phyloP scores from a whole-genome alignment of 2,888 invertebrate species.

The Crossocerus cetratus region DNA sequence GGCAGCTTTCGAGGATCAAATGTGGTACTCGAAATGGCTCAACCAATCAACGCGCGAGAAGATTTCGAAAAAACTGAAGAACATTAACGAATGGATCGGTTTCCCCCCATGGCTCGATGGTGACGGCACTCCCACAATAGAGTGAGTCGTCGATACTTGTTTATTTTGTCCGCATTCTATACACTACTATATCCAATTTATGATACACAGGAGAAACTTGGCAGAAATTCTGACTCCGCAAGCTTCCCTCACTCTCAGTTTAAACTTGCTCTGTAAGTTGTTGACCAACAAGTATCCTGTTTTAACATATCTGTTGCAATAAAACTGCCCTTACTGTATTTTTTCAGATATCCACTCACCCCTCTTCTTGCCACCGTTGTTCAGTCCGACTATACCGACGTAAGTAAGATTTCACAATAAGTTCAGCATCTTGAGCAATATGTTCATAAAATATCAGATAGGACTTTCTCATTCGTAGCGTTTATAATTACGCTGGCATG shows the following conservation, averaged over 20 bases:
- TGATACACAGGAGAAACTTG: too few relatives aligned
- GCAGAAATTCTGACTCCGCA: too few relatives aligned
- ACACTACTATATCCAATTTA: too few relatives aligned
- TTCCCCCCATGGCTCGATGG: not conserved
- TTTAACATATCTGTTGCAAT: not conserved
- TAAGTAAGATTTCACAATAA: slow-evolving; percentile 3
- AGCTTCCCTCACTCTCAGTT: too few relatives aligned
- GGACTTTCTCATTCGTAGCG: not conserved
- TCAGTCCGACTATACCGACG: not conserved
- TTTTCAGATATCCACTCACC: not conserved
- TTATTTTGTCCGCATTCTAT: too few relatives aligned
- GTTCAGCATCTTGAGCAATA: not conserved
- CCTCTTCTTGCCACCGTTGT: not conserved
- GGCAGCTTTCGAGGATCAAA: not conserved
- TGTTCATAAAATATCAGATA: not conserved
- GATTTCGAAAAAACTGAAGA: not conserved
- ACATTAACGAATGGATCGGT: not conserved
- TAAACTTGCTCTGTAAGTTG: not conserved
- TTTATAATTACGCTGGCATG: not conserved
- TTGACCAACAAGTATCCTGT: not conserved
- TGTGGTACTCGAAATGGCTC: not conserved
- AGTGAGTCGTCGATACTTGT: too few relatives aligned
- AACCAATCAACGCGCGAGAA: not conserved
- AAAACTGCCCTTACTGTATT: not conserved
- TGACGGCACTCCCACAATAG: too few relatives aligned